Evolutionary conservation across 2,888 invertebrate genomes (phyloP), one percentile per base, ranked within the genome.

Genomic region (Apamea anceps): DNA sequence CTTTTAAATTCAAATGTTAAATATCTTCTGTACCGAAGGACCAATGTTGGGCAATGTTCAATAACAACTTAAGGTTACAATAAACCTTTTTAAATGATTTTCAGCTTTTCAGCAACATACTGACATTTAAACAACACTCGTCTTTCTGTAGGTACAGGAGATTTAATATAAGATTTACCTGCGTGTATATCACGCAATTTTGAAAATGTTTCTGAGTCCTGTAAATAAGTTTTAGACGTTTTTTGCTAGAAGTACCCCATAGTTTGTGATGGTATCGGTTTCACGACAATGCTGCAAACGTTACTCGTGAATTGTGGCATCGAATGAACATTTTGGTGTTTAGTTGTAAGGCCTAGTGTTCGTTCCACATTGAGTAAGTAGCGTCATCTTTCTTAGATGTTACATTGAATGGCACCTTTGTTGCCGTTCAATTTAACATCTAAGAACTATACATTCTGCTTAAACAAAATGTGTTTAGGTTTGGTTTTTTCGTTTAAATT

Each of bases 291-390:
- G 88, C 85, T 85, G 85, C 84, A 42, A 65, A 86, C 87, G 87
- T 85, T 87, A 89, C 66, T 78, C 78, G 80, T 86, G 90, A 83
- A 79, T 89, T 88, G 86, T 91, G 87, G 84, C 91, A 93, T 93
- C 91, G 93, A 89, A 92, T 89, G 87, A 91, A 91, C 89, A 90
- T 91, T 91, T 91, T 91, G 91, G 88, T 86, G 86, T 89, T 91
- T 94, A 94, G 93, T 88, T 91, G 93, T 94, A 94, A 94, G 94
- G 92, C 89, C 86, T 90, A 75, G 82, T 91, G 89, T 90, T 85
- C 88, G 86, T 88, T 92, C 91, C 91, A 91, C 90, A 91, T 91
- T 91, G 74, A 87, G 74, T 85, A 73, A 51, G 45, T 1, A 45
- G n/a, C n/a, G 8, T 72, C n/a, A 51, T 51, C 12, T 45, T 68